Base-by-base conservation (phyloP, 2,113 vertebrate species). In the Chionis minor region DNA sequence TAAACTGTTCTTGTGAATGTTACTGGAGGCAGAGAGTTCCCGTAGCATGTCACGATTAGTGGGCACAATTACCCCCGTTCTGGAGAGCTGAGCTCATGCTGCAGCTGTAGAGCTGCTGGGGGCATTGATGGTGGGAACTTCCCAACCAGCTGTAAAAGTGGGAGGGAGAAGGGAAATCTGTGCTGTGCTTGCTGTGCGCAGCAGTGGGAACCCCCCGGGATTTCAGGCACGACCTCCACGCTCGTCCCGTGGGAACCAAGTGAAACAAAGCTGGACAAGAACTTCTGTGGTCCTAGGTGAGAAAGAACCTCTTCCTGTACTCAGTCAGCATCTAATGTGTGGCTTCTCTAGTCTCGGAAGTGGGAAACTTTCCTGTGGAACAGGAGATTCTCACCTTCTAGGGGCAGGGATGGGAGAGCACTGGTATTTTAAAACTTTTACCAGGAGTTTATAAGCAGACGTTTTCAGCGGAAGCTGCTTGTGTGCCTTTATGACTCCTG, bases 41-140 rank as follows among this genome's bases (percentile, higher is more conserved):
- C 1, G 1, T 8, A 35, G 84, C 54, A 5, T 1, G 2, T 45
- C 23, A 8, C 0, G 0, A 32, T 83, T 26, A 19, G 80, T 88
- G 44, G 27, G 59, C 85, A 23, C 44, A 11, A 28, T 35, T 35
- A 19, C 26, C 32, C 56, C 51, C 3, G 0, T 27, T 72, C 38
- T 86, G 79, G 38, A 58, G 61, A 49, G 61, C 35, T 54, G 86
- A 72, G 84, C 77, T 86, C 16, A 2, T 71, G 52, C 86, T 88
- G 56, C 74, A 44, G 56, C 82, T 82, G 0, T 13, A 0, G 35
- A 49, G 63, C 59, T 93, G 79, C 78, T 4, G 2, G 28, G 27
- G n/a, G 4, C 42, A 5, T 51, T 72, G 79, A 58, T 86, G 67
- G 2, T 73, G 45, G 66, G 62, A 80, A 4, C 66, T 79, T 70